A percentile compares a stretch with the other conserved stretches of the same genome.
These are phyloP conservation scores for Eupithecia centaureata DNA, from an alignment of 2,888 invertebrate species.

Conservation along the genomic window DNA sequence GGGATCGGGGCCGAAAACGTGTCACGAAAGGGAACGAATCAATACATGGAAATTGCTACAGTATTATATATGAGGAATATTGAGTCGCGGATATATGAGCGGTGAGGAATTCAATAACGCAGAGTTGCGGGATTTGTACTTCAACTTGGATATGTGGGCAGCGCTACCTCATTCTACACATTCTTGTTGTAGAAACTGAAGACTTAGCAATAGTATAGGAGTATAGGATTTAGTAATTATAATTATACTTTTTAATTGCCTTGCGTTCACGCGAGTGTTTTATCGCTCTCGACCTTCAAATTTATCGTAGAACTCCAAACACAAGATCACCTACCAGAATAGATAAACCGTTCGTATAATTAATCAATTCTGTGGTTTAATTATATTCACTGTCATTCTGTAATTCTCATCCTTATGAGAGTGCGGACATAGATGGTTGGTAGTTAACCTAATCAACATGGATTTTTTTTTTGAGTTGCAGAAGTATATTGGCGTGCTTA, in stretches of 20 bases:
- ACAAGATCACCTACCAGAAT: not conserved
- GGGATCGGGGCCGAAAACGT: not conserved
- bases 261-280: too few species aligned
- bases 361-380: not conserved
- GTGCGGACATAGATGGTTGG: not conserved
- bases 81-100: not conserved
- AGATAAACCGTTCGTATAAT: too few species aligned
- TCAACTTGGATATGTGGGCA: not conserved
- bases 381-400: not conserved
- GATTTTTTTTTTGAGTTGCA: not conserved
- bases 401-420: too few species aligned
- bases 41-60: conserved; percentile 21
- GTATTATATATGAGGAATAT: conserved; percentile 2
- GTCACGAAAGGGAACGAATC: conserved; percentile 16
- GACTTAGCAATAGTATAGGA: too few species aligned
- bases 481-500: conserved; percentile 36
- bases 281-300: too few species aligned
- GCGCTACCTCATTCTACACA: not conserved
- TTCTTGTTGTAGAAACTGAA: not conserved
- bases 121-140: not conserved
- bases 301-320: not conserved
- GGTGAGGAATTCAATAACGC: conserved; percentile 2
- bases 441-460: not conserved
- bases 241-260: too few species aligned
- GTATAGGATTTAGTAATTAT: too few species aligned